Base-by-base conservation (phyloP, 64 coral and sea anemone species). In the Montipora sp. region DNA sequence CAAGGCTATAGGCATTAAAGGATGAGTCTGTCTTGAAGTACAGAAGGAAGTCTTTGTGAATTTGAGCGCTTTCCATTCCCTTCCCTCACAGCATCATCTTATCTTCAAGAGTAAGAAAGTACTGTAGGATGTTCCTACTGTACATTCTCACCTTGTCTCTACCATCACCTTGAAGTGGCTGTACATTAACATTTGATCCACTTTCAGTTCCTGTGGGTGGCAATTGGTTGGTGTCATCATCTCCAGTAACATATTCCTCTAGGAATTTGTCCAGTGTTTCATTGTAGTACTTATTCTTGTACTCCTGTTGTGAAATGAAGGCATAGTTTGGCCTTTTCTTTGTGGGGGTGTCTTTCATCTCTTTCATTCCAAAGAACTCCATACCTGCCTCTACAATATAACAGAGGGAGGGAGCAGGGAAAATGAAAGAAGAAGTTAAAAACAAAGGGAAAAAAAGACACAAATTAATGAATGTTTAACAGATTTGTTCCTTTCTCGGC, bases 51-150 rank as follows among this genome's bases (percentile, higher is more conserved):
- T 89, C 74, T 44, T 89, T 89, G 53, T 89, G 87, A 18, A 89
- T 89, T 59, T 89, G 71, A 18, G n/a, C 87, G 7, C 22, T 89
- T 6, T 3, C 87, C 87, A 89, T 77, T 73, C 15, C 87, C 87
- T 22, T 89, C 87, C 66, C 76, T 88, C 7, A 88, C 87, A 88
- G 87, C 87, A 88, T 88, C 70, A 11, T 27, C 23, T 88, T 77
- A 88, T 88, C 89, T 61, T 90, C 89, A 1, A 90, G 47, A 21
- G 78, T 76, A 90, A 90, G 78, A 44, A 51, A 90, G 77, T 81
- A 90, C 45, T 90, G 77, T 8, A 90, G 77, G 43, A 90, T 72
- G 24, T 90, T 90, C 49, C 77, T 70, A 16, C 89, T 80, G 77
- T 90, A 90, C 3, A 50, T 79, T 78, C 50, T 88, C 8, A 88